phyloP scores from a whole-genome alignment of 1,140 invertebrate species.

The Dendrolimus punctatus region DNA sequence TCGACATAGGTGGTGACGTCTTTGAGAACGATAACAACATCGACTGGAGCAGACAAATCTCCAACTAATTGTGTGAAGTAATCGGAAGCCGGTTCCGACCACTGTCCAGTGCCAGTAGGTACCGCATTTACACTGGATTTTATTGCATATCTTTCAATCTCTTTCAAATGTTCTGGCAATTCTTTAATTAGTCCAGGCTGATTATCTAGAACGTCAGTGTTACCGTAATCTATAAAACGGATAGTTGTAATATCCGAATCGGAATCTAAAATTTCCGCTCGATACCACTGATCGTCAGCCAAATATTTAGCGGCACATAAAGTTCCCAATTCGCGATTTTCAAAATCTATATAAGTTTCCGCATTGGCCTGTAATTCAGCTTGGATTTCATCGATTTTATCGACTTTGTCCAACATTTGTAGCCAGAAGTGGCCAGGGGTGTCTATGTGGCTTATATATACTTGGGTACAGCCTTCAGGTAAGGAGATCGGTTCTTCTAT shows the following conservation, averaged over 20 bases:
- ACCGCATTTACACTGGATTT: conserved; percentile 78
- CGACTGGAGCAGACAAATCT: conserved; percentile 51
- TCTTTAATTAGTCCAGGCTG: conserved; percentile 72
- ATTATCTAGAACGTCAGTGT: conserved; percentile 79
- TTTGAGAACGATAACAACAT: conserved; percentile 72
- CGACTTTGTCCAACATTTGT: conserved; percentile 69
- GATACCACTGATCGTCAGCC: conserved; percentile 84
- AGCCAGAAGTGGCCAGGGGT: conserved; percentile 80
- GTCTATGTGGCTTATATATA: conserved; percentile 76
- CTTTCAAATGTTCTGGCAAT: conserved; percentile 70
- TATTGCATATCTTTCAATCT: conserved; percentile 72
- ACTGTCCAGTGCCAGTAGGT: conserved; percentile 76
- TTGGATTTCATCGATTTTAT: conserved; percentile 73
- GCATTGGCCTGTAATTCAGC: conserved; percentile 74
- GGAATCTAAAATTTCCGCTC: conserved; percentile 83
- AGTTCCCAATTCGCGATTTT: conserved; percentile 74
- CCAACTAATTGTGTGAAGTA: conserved; percentile 72
- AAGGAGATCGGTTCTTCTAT: conserved; percentile 39
- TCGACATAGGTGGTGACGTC: conserved; percentile 78
- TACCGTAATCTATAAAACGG: conserved; percentile 88
- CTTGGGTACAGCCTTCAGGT: conserved; percentile 57
- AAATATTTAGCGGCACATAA: conserved; percentile 82
- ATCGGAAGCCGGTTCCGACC: conserved; percentile 75
- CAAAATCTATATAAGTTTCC: conserved; percentile 61
- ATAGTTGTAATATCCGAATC: conserved; percentile 81